Evolutionary conservation across 2,888 invertebrate genomes (phyloP), one percentile per base, ranked within the genome.

Genomic region (Scelioninae gen. 1): DNA sequence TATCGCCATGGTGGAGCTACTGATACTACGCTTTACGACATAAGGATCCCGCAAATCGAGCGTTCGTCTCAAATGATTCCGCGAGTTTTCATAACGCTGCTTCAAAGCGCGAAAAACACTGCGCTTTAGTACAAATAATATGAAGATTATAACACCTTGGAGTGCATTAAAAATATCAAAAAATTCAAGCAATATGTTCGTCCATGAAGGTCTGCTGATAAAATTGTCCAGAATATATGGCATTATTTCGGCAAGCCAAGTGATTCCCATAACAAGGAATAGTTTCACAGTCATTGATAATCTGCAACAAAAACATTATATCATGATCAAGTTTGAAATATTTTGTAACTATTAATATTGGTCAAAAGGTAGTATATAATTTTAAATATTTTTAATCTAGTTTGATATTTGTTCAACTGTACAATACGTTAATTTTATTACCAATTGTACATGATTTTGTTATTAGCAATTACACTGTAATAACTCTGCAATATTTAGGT

Each of bases 201-300:
- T 66, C 90, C 91, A 92, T 0, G 65, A 0, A 4, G 87, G 66
- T 8, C 84, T 32, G 0, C 76, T 31, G 15, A 82, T 65, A 56
- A 86, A 87, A n/a, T 82, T 55, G 15, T 85, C 77, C 11, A 88
- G 6, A 15, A 79, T 40, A 92, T 72, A 90, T 90, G 77, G 95
- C 10, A 95, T 88, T 5, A 95, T 92, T 91, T 96, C 96, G 55
- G 95, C 93, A 2, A 95, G 92, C 95, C 96, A 96, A 0, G 95
- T 94, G 0, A 96, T 94, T 0, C 96, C 96, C 96, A 96, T 96
- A 55, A 96, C 96, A 80, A 96, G 93, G 93, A 96, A 96, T 0
- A 96, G 92, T 89, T 96, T 96, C 0, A 95, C 93, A 77, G 95
- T 96, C 93, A 96, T 94, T 34, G 94, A 92, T 85, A 96, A 95